Evolutionary conservation across 2,888 invertebrate genomes (phyloP), one percentile per base, ranked within the genome.

Genomic region (Selenia dentaria): DNA sequence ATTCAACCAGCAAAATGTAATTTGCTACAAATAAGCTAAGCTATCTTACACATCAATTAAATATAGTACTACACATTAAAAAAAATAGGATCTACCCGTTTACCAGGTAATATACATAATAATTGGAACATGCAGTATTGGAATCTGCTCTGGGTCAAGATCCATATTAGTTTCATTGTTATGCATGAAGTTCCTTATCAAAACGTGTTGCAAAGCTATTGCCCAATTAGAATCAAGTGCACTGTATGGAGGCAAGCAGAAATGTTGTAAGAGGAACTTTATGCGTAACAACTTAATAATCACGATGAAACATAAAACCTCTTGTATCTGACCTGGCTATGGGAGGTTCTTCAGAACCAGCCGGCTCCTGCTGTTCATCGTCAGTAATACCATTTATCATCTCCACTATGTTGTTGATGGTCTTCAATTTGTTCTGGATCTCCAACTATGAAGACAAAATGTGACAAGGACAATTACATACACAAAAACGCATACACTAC

Each of bases 301-400:
- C 20, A n/a, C 3, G 16, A 4, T 16, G 10, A 16, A 16, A 6
- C 2, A 33, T 4, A n/a, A 33, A n/a, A n/a, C 5, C 1, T 13
- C 9, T 10, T 5, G 9, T 11, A 12, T 35, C 45, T 39, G 20
- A 91, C 91, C 90, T 89, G 63, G 90, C 89, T 51, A 83, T 89
- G 0, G 62, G 43, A 0, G 80, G 62, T 11, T 77, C 78, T 0
- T 82, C 83, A 0, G 68, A 61, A 1, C 75, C 76, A 1, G 24
- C 57, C 2, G 62, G 38, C 18, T 80, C 79, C 1, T 63, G 66
- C 1, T 79, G 84, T 59, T 94, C 94, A 63, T 96, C 95, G 0
- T 96, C 96, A 66, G 96, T 96, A 70, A 97, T 95, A 22, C 95
- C 95, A 47, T 95, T 95, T 64, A 97, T 91, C 95, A 96, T 96